These are phyloP conservation scores for Ormyrus nitidulus DNA, from an alignment of 2,888 invertebrate species.

Conservation along the genomic window DNA sequence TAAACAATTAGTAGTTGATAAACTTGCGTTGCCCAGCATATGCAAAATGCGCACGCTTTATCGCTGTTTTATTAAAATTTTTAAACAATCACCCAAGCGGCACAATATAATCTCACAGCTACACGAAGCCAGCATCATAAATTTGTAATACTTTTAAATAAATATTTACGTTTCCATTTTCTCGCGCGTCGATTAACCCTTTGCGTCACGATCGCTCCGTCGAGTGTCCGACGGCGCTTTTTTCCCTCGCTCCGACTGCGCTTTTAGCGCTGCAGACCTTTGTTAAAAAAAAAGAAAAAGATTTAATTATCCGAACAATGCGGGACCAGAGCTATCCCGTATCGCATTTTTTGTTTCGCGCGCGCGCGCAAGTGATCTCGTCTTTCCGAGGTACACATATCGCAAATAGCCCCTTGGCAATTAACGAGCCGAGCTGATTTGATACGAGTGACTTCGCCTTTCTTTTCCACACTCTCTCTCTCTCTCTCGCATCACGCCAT, in stretches of 20 bases:
- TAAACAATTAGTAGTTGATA: constrained; percentile 46
- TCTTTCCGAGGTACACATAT: constrained; percentile 24
- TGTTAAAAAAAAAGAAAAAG: too few relatives aligned
- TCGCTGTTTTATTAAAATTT: constrained; percentile 35
- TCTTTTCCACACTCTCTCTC: too few relatives aligned
- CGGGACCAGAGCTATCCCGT: too few relatives aligned
- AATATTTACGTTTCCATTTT: too few relatives aligned
- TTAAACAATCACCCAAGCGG: constrained; percentile 29
- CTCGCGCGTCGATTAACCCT: too few relatives aligned
- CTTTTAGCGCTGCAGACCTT: too few relatives aligned
- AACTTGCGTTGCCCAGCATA: neutral
- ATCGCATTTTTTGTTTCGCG: too few relatives aligned
- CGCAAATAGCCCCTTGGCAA: constrained; percentile 14
- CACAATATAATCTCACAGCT: constrained; percentile 8
- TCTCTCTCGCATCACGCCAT: constrained; percentile 42
- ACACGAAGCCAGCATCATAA: constrained; percentile 3
- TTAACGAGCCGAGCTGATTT: constrained; percentile 28
- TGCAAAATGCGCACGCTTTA: neutral
- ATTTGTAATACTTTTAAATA: neutral
- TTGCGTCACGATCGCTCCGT: too few relatives aligned
- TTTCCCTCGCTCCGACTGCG: too few relatives aligned
- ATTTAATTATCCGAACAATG: too few relatives aligned
- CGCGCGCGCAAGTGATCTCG: neutral
- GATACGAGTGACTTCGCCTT: constrained; percentile 3
- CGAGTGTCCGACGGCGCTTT: too few relatives aligned